Evolutionary conservation across 2,797 vertebrate species (phyloP).

Genomic region (Cheirogaleus major): DNA sequence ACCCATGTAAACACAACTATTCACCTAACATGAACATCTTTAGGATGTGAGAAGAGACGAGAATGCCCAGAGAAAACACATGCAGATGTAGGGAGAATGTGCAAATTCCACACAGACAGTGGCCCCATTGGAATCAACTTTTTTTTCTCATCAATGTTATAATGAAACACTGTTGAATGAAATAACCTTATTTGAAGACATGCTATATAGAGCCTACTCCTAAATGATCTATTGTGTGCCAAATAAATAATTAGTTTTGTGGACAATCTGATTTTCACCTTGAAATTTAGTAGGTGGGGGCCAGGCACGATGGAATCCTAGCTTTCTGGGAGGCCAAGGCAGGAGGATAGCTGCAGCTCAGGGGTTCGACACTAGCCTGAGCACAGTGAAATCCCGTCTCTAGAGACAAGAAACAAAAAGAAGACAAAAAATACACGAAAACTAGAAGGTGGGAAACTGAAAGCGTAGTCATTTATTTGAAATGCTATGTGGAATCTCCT

Average conservation of each 20-base stretch:
- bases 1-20: neutral
- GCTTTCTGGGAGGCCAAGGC: no score
- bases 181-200: neutral
- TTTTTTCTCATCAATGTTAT: neutral
- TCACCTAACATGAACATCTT: neutral
- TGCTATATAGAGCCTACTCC: neutral
- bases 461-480: neutral
- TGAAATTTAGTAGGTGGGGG: conserved; percentile 21
- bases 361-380: no score
- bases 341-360: no score
- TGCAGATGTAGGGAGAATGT: neutral
- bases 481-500: conserved; percentile 10
- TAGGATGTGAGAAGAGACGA: neutral
- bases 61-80: neutral
- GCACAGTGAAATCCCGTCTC: no score
- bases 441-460: neutral
- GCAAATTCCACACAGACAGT: neutral
- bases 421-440: no score
- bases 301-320: no score
- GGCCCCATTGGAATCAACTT: neutral
- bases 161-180: neutral
- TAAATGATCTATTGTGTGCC: neutral
- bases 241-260: neutral
- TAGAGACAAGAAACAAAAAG: no score
- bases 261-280: neutral